Evolutionary conservation across 2,888 invertebrate species (phyloP).

Genomic region (Cremastobaeus sp.): DNA sequence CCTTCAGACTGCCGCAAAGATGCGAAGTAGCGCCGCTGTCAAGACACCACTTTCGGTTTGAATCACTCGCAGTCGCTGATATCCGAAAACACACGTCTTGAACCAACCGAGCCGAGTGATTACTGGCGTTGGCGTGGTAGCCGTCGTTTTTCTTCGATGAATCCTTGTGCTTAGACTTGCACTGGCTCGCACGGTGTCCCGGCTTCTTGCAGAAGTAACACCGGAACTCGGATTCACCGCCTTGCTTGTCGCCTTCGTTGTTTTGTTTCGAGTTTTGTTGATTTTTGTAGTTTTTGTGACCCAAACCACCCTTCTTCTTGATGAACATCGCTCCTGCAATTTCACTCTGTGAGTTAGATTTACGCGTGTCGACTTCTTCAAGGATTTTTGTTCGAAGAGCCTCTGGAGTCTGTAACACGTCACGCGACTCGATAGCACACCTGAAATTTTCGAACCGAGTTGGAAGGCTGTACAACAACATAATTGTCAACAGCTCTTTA

Average conservation of each 20-base stretch:
- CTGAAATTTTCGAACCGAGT: constrained; percentile 44
- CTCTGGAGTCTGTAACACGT: constrained; percentile 40
- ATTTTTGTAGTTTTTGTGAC: background rate
- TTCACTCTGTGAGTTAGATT: background rate
- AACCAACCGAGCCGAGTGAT: background rate
- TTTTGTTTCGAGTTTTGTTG: background rate
- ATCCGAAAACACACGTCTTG: background rate
- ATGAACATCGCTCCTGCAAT: constrained; percentile 17
- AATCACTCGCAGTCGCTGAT: background rate
- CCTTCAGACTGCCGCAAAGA: background rate
- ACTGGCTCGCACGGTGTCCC: background rate
- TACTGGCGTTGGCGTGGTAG: background rate
- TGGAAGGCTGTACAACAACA: constrained; percentile 49
- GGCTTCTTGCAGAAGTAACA: background rate
- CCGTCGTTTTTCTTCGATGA: background rate
- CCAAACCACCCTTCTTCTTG: background rate
- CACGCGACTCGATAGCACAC: constrained; percentile 22
- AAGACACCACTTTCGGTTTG: constrained; percentile 4
- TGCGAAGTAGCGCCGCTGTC: constrained; percentile 25
- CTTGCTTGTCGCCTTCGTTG: background rate
- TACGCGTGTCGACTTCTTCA: constrained; percentile 36
- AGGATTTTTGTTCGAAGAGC: constrained; percentile 40
- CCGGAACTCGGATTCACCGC: background rate
- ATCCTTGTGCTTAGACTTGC: background rate
- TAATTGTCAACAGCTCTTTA: constrained; percentile 17